A percentile compares a stretch with the other conserved stretches of the same genome.
Evolutionary conservation across 2,113 vertebrate species (phyloP).

Genomic region (Silurus glanis): DNA sequence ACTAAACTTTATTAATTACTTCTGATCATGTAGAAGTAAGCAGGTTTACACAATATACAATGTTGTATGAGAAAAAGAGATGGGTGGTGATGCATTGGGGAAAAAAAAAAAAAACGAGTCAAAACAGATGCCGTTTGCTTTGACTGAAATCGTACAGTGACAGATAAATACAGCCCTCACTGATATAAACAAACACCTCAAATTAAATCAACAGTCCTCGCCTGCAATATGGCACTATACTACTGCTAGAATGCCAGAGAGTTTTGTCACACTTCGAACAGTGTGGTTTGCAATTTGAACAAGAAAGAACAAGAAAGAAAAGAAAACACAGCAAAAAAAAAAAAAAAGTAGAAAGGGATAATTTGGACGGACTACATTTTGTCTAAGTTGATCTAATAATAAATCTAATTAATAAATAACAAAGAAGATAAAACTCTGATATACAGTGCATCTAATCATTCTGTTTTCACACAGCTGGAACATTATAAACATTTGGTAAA

Average conservation of each 20-base stretch:
- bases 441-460: constrained; percentile 8
- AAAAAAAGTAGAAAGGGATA: neutral
- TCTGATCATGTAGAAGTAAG: neutral
- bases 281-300: neutral
- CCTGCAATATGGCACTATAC: neutral
- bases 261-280: neutral
- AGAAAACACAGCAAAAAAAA: neutral
- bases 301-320: neutral
- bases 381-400: neutral
- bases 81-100: neutral
- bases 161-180: constrained; percentile 35
- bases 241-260: neutral
- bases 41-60: neutral
- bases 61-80: neutral
- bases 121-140: constrained; percentile 38
- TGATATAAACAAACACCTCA: constrained; percentile 48
- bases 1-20: neutral
- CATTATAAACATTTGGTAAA: constrained; percentile 22
- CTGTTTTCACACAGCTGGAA: constrained; percentile 27
- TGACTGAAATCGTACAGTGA: constrained; percentile 37
- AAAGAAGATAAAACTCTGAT: constrained; percentile 27
- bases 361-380: neutral
- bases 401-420: neutral
- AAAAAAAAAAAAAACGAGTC: constrained; percentile 14
- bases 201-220: constrained; percentile 36